Percentiles rank a stretch among this genome's conserved stretches.
These are phyloP conservation scores for Machimus rusticus DNA, from an alignment of 2,888 invertebrate species.

Conservation along the genomic window DNA sequence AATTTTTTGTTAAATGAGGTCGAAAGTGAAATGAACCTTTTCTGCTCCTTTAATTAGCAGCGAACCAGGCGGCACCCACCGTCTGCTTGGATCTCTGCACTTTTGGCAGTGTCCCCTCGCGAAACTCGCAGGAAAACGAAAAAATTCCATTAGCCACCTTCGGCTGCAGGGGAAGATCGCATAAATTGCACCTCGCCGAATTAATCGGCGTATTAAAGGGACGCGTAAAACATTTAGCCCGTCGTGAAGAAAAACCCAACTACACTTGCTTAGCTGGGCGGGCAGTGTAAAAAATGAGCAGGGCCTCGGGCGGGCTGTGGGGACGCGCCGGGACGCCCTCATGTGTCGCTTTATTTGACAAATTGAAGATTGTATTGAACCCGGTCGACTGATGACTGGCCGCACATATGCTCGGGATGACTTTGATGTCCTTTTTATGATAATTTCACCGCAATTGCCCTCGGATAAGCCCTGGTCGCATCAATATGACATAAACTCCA, in stretches of 20 bases:
- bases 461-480: neutral
- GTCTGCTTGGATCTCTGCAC: constrained; percentile 1
- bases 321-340: neutral
- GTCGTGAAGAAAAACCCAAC: constrained; percentile 16
- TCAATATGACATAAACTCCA: constrained; percentile 7
- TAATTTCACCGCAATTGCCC: constrained; percentile 3
- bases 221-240: constrained; percentile 42
- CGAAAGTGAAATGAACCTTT: constrained; percentile 46
- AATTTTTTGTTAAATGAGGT: constrained; percentile 48
- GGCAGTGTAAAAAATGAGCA: neutral
- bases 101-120: constrained; percentile 9
- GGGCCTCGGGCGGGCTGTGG: neutral
- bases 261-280: neutral
- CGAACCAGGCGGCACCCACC: neutral
- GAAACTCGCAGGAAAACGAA: neutral
- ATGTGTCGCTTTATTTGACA: constrained; percentile 30
- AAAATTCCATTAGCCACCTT: constrained; percentile 26
- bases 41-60: constrained; percentile 45
- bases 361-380: constrained; percentile 28
- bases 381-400: constrained; percentile 19
- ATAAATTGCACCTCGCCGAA: constrained; percentile 43
- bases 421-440: constrained; percentile 42
- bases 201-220: constrained; percentile 42
- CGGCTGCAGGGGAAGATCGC: neutral
- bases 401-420: constrained; percentile 29